These are phyloP conservation scores for Ginglymostoma cirratum DNA, from an alignment of 2,113 vertebrate genomes.

Conservation along the genomic window DNA sequence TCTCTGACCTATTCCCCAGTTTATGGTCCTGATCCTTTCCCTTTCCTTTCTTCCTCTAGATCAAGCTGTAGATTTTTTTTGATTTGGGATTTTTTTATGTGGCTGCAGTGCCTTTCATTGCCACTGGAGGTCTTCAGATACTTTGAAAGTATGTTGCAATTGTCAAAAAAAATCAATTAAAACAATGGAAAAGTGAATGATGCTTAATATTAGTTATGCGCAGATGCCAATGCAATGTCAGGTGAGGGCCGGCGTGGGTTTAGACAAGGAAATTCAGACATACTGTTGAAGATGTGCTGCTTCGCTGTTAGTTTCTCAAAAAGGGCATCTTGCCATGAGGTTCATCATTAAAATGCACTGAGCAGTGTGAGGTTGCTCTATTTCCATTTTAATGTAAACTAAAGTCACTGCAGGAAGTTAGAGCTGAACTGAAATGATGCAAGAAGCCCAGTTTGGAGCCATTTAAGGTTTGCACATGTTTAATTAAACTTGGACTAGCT, in stretches of 20 bases:
- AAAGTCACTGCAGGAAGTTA: not conserved
- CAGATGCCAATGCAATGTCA: not conserved
- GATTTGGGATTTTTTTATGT: not conserved
- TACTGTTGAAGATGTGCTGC: not conserved
- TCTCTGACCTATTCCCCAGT: not conserved
- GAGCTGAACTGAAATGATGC: not conserved
- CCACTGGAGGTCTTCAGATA: conserved; percentile 6
- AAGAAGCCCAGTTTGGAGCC: not conserved
- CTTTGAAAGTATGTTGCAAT: not conserved
- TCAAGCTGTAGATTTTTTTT: not conserved
- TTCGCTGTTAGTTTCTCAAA: not conserved
- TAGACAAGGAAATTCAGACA: not conserved
- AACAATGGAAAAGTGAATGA: not conserved
- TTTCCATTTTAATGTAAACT: not conserved
- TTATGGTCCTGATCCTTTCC: not conserved
- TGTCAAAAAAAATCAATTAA: not conserved
- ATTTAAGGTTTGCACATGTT: not conserved
- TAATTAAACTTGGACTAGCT: not conserved
- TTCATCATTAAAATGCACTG: conserved; percentile 1
- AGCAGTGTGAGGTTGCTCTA: not conserved
- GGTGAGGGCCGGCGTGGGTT: too few species aligned
- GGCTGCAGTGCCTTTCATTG: not conserved
- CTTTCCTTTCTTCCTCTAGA: not conserved
- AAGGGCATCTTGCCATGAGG: not conserved
- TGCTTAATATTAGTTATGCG: not conserved